Conservation (phyloP, 2,113 vertebrate species). For the Xiphorhynchus elegans region DNA sequence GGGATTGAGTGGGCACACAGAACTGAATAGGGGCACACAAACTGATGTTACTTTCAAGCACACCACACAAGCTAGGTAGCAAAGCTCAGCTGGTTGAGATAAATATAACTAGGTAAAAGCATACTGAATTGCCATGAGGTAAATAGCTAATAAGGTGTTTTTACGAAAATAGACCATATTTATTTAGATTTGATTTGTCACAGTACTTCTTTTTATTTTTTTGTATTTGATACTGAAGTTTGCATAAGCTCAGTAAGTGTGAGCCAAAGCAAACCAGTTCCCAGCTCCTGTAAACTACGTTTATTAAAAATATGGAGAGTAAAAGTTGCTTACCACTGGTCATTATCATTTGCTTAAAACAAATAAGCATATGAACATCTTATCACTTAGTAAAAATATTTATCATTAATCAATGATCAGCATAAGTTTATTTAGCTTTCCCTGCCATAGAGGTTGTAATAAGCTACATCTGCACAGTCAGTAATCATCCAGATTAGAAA, state of each 20-base stretch:
- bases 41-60: not conserved
- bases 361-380: not conserved
- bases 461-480: not conserved
- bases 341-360: not conserved
- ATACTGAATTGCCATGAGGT: not conserved
- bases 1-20: not conserved
- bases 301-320: fast-evolving
- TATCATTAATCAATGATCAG: not conserved
- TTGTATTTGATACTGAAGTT: not conserved
- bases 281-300: not conserved
- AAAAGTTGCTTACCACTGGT: not conserved
- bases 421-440: not conserved
- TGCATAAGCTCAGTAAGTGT: not conserved
- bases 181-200: not conserved
- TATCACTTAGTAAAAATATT: not conserved
- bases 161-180: not conserved
- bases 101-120: not conserved
- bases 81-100: not conserved
- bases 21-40: not conserved
- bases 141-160: not conserved
- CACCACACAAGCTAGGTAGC: not conserved
- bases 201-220: not conserved
- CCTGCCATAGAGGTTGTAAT: fast-evolving
- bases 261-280: not conserved
- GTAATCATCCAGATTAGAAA: not conserved